Percentiles rank a stretch among this genome's conserved stretches.
These are phyloP conservation scores for Rutpela maculata DNA, from an alignment of 2,888 invertebrate genomes.

Conservation along the genomic window DNA sequence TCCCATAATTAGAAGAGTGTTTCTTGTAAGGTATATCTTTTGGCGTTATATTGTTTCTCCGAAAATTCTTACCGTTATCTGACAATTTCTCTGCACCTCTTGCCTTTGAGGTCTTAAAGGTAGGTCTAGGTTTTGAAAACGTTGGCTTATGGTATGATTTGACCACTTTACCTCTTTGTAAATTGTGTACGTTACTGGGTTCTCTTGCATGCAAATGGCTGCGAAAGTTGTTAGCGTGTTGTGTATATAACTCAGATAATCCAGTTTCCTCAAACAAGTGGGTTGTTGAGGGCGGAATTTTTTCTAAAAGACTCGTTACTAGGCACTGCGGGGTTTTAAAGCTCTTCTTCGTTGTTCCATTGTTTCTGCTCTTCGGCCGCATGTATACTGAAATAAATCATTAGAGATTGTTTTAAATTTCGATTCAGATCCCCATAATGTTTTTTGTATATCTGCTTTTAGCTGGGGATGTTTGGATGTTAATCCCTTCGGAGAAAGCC, in stretches of 20 bases:
- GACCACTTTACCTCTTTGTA: constrained; percentile 1
- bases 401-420: constrained; percentile 30
- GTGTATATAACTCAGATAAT: constrained; percentile 14
- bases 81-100: not conserved
- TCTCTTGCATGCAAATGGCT: not conserved
- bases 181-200: not conserved
- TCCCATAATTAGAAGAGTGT: not conserved
- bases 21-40: not conserved
- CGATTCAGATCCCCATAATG: constrained; percentile 18
- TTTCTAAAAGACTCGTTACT: constrained; percentile 15
- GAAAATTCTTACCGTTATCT: not conserved
- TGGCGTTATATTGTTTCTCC: not conserved
- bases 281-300: constrained; percentile 24
- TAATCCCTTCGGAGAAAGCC: constrained; percentile 30
- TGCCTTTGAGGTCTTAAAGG: not conserved
- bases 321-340: constrained; percentile 5
- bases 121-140: not conserved
- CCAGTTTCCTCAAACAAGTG: constrained; percentile 13
- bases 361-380: constrained; percentile 39
- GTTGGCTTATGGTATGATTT: constrained; percentile 1
- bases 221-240: constrained; percentile 7
- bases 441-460: constrained; percentile 13
- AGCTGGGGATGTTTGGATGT: constrained; percentile 19
- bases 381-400: constrained; percentile 40
- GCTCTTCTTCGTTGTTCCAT: constrained; percentile 28